phyloP scores from a whole-genome alignment of 2,888 invertebrate genomes.

The Acrobasis suavella region DNA sequence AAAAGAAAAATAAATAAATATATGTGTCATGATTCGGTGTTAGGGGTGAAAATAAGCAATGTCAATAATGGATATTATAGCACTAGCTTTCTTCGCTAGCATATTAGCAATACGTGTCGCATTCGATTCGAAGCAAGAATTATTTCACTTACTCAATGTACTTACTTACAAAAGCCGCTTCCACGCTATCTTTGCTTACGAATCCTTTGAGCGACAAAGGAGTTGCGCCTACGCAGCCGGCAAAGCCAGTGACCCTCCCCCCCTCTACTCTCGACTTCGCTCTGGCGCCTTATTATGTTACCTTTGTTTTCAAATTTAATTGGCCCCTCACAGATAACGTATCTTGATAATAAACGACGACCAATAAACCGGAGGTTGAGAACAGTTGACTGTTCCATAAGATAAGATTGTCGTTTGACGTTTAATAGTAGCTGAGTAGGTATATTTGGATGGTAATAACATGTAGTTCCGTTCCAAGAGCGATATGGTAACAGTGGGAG shows the following conservation, averaged over 20 bases:
- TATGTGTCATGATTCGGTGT: too few species aligned
- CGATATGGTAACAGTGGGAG: too few species aligned
- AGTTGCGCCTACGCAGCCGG: slow-evolving; percentile 69
- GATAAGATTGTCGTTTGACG: slow-evolving; percentile 73
- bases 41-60: too few species aligned
- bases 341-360: slow-evolving; percentile 82
- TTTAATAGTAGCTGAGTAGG: slow-evolving; percentile 54
- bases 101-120: too few species aligned
- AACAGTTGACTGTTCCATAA: slow-evolving; percentile 67
- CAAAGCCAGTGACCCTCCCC: slow-evolving; percentile 55
- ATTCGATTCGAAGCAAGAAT: too few species aligned
- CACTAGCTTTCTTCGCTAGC: too few species aligned
- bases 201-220: slow-evolving; percentile 71
- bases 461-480: slow-evolving; percentile 25
- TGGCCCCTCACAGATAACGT: slow-evolving; percentile 80
- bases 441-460: slow-evolving; percentile 35
- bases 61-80: too few species aligned
- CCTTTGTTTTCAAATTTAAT: slow-evolving; percentile 83
- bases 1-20: too few species aligned
- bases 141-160: too few species aligned
- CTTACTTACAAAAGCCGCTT: slow-evolving; percentile 43
- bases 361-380: slow-evolving; percentile 78
- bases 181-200: slow-evolving; percentile 53
- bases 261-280: slow-evolving; percentile 43
- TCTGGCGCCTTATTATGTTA: slow-evolving; percentile 81